phyloP scores from a whole-genome alignment of 37 sponge, comb jelly and placozoan species.

The Aphrocallistes beatrix region DNA sequence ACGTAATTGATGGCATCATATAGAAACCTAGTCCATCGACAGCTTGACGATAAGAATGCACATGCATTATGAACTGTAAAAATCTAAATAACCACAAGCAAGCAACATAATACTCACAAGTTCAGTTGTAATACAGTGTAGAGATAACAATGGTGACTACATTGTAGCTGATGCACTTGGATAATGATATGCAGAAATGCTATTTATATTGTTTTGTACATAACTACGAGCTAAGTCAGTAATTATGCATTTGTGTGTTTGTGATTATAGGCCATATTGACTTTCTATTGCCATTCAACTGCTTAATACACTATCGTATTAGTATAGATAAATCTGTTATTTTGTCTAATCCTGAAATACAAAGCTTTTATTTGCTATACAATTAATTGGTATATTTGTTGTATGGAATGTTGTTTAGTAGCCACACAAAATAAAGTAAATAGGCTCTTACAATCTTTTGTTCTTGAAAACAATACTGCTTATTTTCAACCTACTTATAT shows the following conservation, averaged over 20 bases:
- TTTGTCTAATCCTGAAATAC: background rate
- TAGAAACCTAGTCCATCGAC: conserved; percentile 19
- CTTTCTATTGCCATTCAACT: conserved; percentile 14
- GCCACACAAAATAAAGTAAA: background rate
- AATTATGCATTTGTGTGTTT: conserved; percentile 20
- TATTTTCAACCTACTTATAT: background rate
- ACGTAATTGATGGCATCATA: background rate
- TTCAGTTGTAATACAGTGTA: background rate
- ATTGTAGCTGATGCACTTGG: conserved; percentile 17
- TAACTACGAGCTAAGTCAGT: conserved; percentile 16
- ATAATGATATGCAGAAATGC: conserved; percentile 5
- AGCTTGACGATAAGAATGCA: conserved; percentile 12
- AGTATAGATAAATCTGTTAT: conserved; percentile 1
- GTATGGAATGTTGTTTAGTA: conserved; percentile 4
- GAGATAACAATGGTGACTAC: conserved; percentile 16
- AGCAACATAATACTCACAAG: conserved; percentile 11
- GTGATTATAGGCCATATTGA: conserved; percentile 19
- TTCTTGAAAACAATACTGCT: conserved; percentile 13
- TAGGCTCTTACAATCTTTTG: background rate
- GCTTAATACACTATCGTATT: background rate
- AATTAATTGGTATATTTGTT: background rate
- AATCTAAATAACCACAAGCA: conserved; percentile 18
- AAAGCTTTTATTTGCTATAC: background rate
- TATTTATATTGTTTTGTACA: conserved; percentile 20
- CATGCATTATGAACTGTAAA: conserved; percentile 20